Evolutionary conservation across 2,113 vertebrate species (phyloP), one percentile per base, ranked within the genome.

Genomic region (Chamaetylas fuelleborni): DNA sequence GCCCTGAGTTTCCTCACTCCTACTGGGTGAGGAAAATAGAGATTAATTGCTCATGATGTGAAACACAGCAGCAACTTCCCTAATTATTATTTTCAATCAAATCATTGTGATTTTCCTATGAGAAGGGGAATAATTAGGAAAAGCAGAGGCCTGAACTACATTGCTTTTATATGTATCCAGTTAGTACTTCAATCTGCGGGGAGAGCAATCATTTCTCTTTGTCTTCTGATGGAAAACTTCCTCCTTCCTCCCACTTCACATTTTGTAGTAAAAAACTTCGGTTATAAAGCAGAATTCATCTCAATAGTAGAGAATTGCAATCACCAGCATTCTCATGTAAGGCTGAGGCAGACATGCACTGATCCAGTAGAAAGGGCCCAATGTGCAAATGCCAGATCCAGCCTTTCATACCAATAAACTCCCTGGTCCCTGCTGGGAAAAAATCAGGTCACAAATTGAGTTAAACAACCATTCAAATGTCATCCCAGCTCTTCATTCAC

Each of bases 71-170:
- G 54, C 70, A 87, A 64, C 64, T 95, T 90, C 50, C 33, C 36
- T 92, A 91, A 92, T 96, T 79, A 95, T 66, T 95, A 54, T 91
- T 94, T 96, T 93, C 82, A 66, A 54, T 96, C 64, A 86, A 93
- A 89, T 62, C 53, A n/a, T 89, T 95, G 83, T 88, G 92, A 66
- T 86, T 96, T 95, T 92, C 38, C 56, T 74, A 3, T n/a, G 40
- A 91, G 80, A 91, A 93, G 74, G 70, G 65, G 78, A 93, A 86
- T 76, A 95, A 90, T 95, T 88, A 70, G 73, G 78, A 81, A 89
- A 92, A 95, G 70, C 42, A 89, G 72, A 47, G 61, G 43, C 61
- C 61, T 94, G 78, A 73, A 81, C 61, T 83, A 19, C 8, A 2
- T 47, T 60, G 47, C 61, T 92, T 96, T 94, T 71, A 92, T 94